Conservation (phyloP, 2,113 vertebrate genomes). For the Ancistrus triradiatus region DNA sequence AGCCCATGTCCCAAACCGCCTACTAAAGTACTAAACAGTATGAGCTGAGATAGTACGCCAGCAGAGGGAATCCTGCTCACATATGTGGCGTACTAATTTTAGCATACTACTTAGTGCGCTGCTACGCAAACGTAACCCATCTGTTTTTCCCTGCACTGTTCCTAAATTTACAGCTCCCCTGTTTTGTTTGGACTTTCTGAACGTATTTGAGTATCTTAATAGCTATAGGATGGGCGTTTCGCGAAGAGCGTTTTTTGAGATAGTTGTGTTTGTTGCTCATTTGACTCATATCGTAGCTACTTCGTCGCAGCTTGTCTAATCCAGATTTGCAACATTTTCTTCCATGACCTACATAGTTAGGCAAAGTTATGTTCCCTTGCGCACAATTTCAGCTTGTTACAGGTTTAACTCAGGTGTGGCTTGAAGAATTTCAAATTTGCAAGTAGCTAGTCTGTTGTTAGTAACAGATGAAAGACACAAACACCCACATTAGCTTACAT, state of each 20-base stretch:
- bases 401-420: not conserved
- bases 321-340: constrained; percentile 26
- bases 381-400: too few relatives aligned
- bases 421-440: not conserved
- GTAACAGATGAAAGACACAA: too few relatives aligned
- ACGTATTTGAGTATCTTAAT: too few relatives aligned
- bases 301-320: constrained; percentile 17
- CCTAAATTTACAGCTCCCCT: not conserved
- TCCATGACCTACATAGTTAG: not conserved
- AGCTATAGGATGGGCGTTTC: too few relatives aligned
- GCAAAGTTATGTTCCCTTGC: too few relatives aligned
- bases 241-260: too few relatives aligned
- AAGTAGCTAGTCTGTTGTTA: not conserved
- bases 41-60: not conserved
- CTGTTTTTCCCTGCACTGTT: not conserved
- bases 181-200: too few relatives aligned
- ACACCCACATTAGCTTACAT: too few relatives aligned
- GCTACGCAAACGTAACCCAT: not conserved
- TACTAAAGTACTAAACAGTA: constrained; percentile 3
- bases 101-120: not conserved
- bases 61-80: not conserved
- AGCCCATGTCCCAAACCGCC: constrained; percentile 5
- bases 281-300: not conserved
- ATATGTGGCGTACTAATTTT: constrained; percentile 11
- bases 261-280: too few relatives aligned